Evolutionary conservation across 2,113 vertebrate genomes (phyloP), one percentile per base, ranked within the genome.

Genomic region (Thymallus thymallus): DNA sequence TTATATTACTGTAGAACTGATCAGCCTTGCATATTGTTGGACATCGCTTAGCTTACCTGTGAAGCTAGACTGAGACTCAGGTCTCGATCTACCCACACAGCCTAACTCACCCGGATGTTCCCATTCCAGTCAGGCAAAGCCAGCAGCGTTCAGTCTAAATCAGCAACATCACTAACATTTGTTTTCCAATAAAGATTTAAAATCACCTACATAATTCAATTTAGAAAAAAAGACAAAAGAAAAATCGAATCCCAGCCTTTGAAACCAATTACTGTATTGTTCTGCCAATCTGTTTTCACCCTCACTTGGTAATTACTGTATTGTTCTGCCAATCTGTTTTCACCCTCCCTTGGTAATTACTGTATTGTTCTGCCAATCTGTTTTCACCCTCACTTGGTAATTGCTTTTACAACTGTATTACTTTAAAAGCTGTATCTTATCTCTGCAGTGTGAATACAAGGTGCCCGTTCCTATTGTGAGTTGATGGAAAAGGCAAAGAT

Each of bases 341-440:
- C n/a, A n/a, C n/a, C n/a, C n/a, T n/a, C n/a, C n/a, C n/a, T n/a
- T n/a, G n/a, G n/a, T n/a, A n/a, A n/a, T n/a, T n/a, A n/a, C n/a
- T n/a, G n/a, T n/a, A 86, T 86, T 88, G 82, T 86, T 86, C 76
- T 75, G 86, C 76, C 76, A 83, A 74, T 87, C 85, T 85, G 76
- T 84, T 88, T 84, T 71, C 48, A 71, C 83, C 66, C 46, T 82
- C 74, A 76, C 81, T 85, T 51, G 63, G 86, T 90, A 92, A 94
- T 92, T 92, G 87, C 85, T 88, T 92, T 88, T 84, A 87, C 85
- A 86, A 71, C 84, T 87, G 82, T 90, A 90, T 92, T 89, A 88
- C 85, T 91, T 91, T 90, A 87, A 87, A 90, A 90, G 85, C 79
- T 81, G 61, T 77, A 74, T 71, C 88, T 90, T 92, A 91, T 92